These are phyloP conservation scores for Cephus runcator DNA, from an alignment of 2,888 invertebrate genomes.

Conservation along the genomic window DNA sequence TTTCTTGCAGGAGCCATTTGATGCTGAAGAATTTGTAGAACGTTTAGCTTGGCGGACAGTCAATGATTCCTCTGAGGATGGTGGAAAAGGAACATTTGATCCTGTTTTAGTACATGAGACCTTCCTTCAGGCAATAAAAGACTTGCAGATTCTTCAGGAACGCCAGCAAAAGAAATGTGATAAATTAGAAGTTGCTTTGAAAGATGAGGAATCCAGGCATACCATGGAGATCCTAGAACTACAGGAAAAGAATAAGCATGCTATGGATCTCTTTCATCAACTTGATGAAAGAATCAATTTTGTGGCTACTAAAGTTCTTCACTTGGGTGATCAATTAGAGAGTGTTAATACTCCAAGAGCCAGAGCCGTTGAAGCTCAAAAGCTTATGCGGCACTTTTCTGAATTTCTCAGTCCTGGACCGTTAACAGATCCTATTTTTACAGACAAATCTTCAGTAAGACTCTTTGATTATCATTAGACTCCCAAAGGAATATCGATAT, in stretches of 20 bases:
- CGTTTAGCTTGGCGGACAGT: constrained; percentile 94
- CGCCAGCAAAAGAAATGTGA: constrained; percentile 88
- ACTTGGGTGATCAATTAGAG: constrained; percentile 98
- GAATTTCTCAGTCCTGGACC: constrained; percentile 91
- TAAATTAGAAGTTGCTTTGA: constrained; percentile 80
- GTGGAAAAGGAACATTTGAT: constrained; percentile 80
- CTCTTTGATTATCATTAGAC: constrained; percentile 3
- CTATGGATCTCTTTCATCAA: constrained; percentile 89
- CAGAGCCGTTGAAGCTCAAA: constrained; percentile 94
- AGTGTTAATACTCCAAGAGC: constrained; percentile 95
- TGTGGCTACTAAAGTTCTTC: constrained; percentile 96
- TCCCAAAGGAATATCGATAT: neutral
- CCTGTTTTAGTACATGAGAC: constrained; percentile 89
- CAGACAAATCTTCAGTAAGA: constrained; percentile 80
- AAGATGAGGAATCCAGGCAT: constrained; percentile 88
- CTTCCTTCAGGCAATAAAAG: constrained; percentile 92
- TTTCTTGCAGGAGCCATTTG: constrained; percentile 87
- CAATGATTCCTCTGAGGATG: constrained; percentile 74
- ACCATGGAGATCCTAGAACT: constrained; percentile 83
- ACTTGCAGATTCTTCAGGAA: constrained; percentile 81
- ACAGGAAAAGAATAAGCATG: constrained; percentile 87
- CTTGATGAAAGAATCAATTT: constrained; percentile 95
- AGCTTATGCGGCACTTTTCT: constrained; percentile 89
- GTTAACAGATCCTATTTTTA: constrained; percentile 86
- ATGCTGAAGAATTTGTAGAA: constrained; percentile 97